phyloP scores from a whole-genome alignment of 2,113 vertebrate species.

The Xenus cinereus region DNA sequence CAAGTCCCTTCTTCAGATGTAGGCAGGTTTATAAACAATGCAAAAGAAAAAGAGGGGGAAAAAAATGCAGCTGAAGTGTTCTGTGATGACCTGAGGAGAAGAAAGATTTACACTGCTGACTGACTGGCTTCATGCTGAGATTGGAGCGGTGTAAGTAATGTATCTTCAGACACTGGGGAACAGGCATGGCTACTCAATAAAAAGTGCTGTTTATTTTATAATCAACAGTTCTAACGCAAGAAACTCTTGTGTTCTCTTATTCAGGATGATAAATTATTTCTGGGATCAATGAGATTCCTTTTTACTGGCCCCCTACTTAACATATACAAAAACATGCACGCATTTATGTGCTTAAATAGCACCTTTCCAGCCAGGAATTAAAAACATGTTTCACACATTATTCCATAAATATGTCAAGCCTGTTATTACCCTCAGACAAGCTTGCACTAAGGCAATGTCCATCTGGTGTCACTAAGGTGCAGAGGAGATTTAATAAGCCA shows the following conservation, averaged over 20 bases:
- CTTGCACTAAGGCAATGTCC: neutral
- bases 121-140: neutral
- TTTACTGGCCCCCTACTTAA: neutral
- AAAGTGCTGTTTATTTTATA: constrained; percentile 35
- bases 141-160: neutral
- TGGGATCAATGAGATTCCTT: neutral
- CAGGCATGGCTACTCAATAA: neutral
- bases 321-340: neutral
- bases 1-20: neutral
- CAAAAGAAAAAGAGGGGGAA: neutral
- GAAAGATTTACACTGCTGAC: constrained; percentile 13
- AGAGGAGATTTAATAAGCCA: constrained; percentile 11
- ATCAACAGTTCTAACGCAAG: neutral
- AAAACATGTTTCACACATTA: neutral
- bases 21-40: constrained; percentile 3
- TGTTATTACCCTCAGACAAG: neutral
- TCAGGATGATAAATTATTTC: neutral
- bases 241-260: neutral
- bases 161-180: neutral
- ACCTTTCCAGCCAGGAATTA: neutral
- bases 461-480: constrained; percentile 21
- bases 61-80: neutral
- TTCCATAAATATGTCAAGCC: neutral
- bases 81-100: constrained; percentile 1
- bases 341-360: neutral